These are phyloP conservation scores for Dynastes hyllus DNA, from an alignment of 2,888 invertebrate genomes.

Conservation along the genomic window DNA sequence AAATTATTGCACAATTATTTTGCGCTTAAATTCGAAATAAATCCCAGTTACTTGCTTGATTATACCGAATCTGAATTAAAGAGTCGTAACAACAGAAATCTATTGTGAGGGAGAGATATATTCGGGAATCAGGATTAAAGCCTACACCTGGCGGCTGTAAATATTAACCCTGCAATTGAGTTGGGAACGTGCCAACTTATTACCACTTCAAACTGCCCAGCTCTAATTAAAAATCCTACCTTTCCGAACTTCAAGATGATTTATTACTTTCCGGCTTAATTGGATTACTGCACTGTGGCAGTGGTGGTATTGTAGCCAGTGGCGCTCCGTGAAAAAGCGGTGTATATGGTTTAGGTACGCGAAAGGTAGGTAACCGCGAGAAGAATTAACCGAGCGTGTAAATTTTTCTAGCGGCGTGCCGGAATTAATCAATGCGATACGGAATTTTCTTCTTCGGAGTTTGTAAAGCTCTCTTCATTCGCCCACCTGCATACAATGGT, in stretches of 20 bases:
- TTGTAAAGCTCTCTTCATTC: constrained; percentile 13
- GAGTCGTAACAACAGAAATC: background rate
- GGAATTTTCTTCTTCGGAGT: constrained; percentile 24
- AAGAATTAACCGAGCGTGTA: constrained; percentile 43
- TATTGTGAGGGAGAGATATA: constrained; percentile 18
- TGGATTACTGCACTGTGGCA: constrained; percentile 49
- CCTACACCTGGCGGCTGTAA: constrained; percentile 48
- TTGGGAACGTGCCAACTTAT: constrained; percentile 54
- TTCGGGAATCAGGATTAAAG: constrained; percentile 28
- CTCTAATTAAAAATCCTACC: constrained; percentile 53
- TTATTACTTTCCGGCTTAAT: constrained; percentile 49
- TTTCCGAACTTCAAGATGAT: constrained; percentile 53
- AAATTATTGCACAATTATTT: too few species aligned
- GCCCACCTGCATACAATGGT: background rate
- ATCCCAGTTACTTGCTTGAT: too few species aligned
- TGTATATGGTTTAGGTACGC: background rate
- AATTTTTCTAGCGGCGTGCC: constrained; percentile 23
- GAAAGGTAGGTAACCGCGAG: constrained; percentile 18
- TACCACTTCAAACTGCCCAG: constrained; percentile 53
- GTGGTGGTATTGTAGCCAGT: constrained; percentile 33
- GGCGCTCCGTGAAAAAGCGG: constrained; percentile 21
- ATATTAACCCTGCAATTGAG: constrained; percentile 51
- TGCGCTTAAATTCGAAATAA: too few species aligned
- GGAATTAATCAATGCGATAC: constrained; percentile 28
- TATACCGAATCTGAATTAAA: too few species aligned